A percentile compares a stretch with the other conserved stretches of the same genome.
phyloP scores from a whole-genome alignment of 2,113 vertebrate genomes.

The Pitta sordida region DNA sequence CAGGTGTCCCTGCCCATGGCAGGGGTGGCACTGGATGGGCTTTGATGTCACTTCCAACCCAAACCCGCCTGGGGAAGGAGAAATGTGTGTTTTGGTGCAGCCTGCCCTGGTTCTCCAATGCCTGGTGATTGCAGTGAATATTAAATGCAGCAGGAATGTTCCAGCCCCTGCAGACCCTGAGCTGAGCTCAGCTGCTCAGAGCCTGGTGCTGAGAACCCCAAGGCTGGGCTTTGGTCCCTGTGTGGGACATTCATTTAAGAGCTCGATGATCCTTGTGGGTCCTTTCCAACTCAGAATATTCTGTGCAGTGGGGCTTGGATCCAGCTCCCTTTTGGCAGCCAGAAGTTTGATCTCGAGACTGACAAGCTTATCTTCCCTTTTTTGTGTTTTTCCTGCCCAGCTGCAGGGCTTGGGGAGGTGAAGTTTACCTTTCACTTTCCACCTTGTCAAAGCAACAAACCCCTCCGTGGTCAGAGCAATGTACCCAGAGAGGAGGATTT shows the following conservation, averaged over 20 bases:
- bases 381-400: not conserved
- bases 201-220: too few relatives aligned
- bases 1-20: not conserved
- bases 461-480: not conserved
- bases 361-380: not conserved
- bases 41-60: accelerated
- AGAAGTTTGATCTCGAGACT: not conserved
- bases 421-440: constrained; percentile 1
- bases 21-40: accelerated
- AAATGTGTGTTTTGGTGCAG: not conserved
- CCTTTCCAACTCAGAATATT: too few relatives aligned
- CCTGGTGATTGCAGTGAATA: not conserved
- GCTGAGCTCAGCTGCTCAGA: too few relatives aligned
- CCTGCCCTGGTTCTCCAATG: not conserved
- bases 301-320: not conserved
- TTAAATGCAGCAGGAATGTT: not conserved
- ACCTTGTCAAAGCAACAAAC: not conserved
- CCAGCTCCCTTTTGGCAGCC: not conserved
- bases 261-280: too few relatives aligned
- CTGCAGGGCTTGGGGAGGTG: not conserved
- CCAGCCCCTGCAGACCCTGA: not conserved
- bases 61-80: not conserved
- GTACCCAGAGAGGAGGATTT: not conserved
- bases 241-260: too few relatives aligned
- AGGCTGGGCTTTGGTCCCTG: too few relatives aligned